Percentiles rank a stretch among this genome's conserved stretches.
phyloP scores from a whole-genome alignment of 2,797 vertebrate species.

The Picus viridis region DNA sequence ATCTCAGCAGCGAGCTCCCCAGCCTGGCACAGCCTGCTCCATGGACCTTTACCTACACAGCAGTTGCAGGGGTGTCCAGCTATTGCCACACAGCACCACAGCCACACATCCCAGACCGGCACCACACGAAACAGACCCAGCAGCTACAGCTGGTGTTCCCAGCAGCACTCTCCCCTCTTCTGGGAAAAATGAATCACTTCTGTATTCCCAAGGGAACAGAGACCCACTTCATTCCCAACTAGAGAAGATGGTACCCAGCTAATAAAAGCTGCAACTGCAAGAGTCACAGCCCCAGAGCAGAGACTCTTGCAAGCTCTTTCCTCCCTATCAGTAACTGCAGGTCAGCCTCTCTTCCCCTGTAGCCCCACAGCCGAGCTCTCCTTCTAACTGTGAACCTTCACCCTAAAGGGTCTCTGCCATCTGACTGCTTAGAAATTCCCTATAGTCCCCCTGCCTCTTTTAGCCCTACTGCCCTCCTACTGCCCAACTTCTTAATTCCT shows the following conservation, averaged over 20 bases:
- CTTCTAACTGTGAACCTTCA: not conserved
- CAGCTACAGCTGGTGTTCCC: not conserved
- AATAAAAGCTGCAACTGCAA: not conserved
- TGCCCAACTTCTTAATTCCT: not conserved
- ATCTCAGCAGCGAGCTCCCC: constrained; percentile 40
- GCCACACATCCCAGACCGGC: not conserved
- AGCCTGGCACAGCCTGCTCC: constrained; percentile 57
- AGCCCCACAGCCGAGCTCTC: not conserved
- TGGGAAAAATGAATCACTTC: constrained; percentile 13
- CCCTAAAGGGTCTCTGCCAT: not conserved
- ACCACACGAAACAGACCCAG: not conserved
- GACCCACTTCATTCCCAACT: not conserved
- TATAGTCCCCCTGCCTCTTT: not conserved
- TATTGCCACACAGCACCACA: not conserved
- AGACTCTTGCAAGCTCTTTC: not conserved
- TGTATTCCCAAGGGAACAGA: constrained; percentile 55
- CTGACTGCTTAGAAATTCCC: not conserved
- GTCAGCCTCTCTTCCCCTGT: not conserved
- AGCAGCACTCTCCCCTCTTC: not conserved
- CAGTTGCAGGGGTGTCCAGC: constrained; percentile 30
- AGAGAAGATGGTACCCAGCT: not conserved
- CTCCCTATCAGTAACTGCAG: not conserved
- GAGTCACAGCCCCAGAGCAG: not conserved
- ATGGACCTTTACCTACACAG: constrained; percentile 40
- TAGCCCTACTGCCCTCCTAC: not conserved